Evolutionary conservation across 2,888 invertebrate species (phyloP), one percentile per base, ranked within the genome.

Genomic region (Trissolcus brochymenae): DNA sequence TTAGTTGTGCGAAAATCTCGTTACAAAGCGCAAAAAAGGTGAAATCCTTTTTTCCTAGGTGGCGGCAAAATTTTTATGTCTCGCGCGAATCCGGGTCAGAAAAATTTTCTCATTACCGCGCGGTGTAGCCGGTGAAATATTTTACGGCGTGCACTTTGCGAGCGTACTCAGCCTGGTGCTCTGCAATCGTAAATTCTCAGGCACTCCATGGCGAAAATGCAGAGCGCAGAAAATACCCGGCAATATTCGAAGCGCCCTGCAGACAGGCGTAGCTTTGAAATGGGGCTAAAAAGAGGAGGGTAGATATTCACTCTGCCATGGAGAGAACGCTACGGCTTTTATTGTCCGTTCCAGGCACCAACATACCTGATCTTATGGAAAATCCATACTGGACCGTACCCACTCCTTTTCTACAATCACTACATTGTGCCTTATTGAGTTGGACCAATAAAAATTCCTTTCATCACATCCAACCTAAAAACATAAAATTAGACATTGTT

Each of bases 321-420:
- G 78, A 81, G 74, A 76, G 80, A 35, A 35, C 80, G 80, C 82
- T 80, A 80, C 78, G 84, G 82, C 84, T 85, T 86, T 86, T 86
- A 87, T 86, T 85, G 83, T 82, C 84, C 84, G 84, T 84, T 84
- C 81, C 85, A 83, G 85, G 84, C 87, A 86, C 82, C 82, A 81
- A 81, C 81, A 81, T 85, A 87, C 87, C 86, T 85, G 86, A 85
- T 87, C 86, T 87, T 86, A 87, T 87, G 86, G 86, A 84, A 87
- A 87, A 87, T 87, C 87, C 85, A 87, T 87, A 87, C 84, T 81
- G 80, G 82, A 82, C 85, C 85, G 9, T 35, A 35, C 35, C 9
- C 35, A 35, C 35, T 35, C 82, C 82, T 74, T 81, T 79, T 78
- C 73, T 49, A 43, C 72, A 71, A 79, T 79, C 51, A 81, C 71